Conservation (phyloP, 2,113 vertebrate genomes). For the Dryoscopus gambensis region DNA sequence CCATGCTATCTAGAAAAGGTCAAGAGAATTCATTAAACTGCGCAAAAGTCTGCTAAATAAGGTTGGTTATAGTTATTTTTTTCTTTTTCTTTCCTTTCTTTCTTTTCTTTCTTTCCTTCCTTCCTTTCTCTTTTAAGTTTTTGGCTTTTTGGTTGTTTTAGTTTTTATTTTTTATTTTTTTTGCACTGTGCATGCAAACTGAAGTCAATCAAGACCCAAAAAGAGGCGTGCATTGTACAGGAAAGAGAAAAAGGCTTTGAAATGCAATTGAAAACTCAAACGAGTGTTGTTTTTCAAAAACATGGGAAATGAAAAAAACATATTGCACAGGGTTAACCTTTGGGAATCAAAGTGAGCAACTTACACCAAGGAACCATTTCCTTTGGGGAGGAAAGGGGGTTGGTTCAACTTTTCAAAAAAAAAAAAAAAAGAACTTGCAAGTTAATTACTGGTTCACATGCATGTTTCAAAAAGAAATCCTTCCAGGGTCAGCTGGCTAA, state of each 20-base stretch:
- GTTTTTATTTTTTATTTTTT: slow-evolving; percentile 47
- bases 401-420: slow-evolving; percentile 68
- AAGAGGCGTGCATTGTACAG: slow-evolving; percentile 97
- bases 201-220: slow-evolving; percentile 95
- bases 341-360: slow-evolving; percentile 70
- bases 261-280: slow-evolving; percentile 92
- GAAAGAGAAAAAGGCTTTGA: slow-evolving; percentile 85
- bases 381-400: slow-evolving; percentile 62
- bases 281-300: slow-evolving; percentile 81
- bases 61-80: slow-evolving; percentile 48
- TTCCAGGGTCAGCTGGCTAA: slow-evolving; percentile 74
- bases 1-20: slow-evolving; percentile 79
- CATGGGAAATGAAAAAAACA: slow-evolving; percentile 71
- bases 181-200: slow-evolving; percentile 98
- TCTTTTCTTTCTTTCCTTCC: slow-evolving; percentile 46
- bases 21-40: slow-evolving; percentile 62
- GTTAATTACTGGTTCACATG: slow-evolving; percentile 79
- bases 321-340: slow-evolving; percentile 82
- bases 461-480: slow-evolving; percentile 77
- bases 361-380: slow-evolving; percentile 74
- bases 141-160: not conserved
- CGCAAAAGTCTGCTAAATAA: slow-evolving; percentile 56
- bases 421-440: slow-evolving; percentile 72
- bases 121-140: slow-evolving; percentile 33
- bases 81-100: slow-evolving; percentile 35